Percentiles rank a stretch among this genome's conserved stretches.
These are phyloP conservation scores for Neopelma chrysocephalum DNA, from an alignment of 2,797 vertebrate species.

Conservation along the genomic window DNA sequence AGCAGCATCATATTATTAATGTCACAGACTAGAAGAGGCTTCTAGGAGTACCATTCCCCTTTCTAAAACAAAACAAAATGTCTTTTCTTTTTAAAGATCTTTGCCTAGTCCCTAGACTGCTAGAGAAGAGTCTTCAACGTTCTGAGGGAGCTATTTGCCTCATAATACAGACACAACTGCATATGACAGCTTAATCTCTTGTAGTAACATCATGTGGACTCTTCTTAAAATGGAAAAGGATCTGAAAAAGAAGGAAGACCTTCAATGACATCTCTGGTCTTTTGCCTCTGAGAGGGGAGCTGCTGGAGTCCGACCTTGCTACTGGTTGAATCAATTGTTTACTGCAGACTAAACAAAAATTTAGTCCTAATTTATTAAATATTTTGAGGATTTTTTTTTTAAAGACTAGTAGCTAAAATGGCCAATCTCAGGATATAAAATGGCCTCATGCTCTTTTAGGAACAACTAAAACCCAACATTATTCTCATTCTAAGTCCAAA, in stretches of 20 bases:
- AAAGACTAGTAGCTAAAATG: not conserved
- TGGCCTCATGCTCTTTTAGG: not conserved
- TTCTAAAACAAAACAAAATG: not conserved
- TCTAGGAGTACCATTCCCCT: not conserved
- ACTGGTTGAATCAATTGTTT: not conserved
- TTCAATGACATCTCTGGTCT: not conserved
- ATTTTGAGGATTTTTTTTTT: not conserved
- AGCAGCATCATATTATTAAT: not conserved
- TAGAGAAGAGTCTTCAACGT: not conserved
- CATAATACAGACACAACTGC: not conserved
- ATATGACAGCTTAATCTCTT: not conserved
- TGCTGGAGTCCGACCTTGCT: not conserved
- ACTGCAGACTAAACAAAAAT: not conserved
- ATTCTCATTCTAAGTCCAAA: not conserved
- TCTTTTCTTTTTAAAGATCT: not conserved
- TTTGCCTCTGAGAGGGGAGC: not conserved
- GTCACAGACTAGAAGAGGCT: not conserved
- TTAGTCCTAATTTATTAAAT: not conserved
- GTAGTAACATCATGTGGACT: not conserved
- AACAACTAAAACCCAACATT: not conserved
- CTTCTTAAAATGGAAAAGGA: not conserved
- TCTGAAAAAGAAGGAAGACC: not conserved
- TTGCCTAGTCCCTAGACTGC: not conserved
- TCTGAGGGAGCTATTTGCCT: not conserved
- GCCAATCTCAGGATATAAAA: not conserved